Percentiles rank a stretch among this genome's conserved stretches.
Conservation (phyloP, 2,113 vertebrate genomes). For the Porphyrio hochstetteri region DNA sequence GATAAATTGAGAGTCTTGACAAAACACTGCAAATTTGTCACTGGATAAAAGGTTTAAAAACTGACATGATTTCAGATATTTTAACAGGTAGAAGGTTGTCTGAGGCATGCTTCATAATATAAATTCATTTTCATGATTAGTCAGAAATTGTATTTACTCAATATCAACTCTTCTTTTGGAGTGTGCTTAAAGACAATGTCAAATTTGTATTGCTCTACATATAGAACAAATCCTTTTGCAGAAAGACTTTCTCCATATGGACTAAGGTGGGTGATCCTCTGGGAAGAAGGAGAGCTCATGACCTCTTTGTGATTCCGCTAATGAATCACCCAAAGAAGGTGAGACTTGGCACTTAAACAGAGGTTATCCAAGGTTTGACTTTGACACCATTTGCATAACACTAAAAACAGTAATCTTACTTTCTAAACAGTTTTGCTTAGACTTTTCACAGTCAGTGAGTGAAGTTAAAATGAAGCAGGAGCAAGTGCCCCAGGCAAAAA, state of each 20-base stretch:
- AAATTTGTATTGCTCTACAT: conserved; percentile 2
- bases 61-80: conserved; percentile 38
- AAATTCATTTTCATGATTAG: conserved; percentile 49
- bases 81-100: conserved; percentile 26
- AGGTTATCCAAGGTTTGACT: conserved; percentile 28
- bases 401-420: background rate
- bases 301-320: conserved; percentile 21
- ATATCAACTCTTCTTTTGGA: conserved; percentile 36
- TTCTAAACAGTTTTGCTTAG: background rate
- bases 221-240: conserved; percentile 40
- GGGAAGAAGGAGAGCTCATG: background rate
- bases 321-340: conserved; percentile 30
- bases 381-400: conserved; percentile 15
- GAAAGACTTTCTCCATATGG: background rate
- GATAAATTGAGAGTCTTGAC: conserved; percentile 43
- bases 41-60: conserved; percentile 43
- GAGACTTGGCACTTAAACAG: background rate
- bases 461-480: background rate
- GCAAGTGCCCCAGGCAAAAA: background rate
- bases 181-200: conserved; percentile 31
- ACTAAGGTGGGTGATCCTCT: background rate
- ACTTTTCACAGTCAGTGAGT: background rate
- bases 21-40: conserved; percentile 44
- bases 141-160: conserved; percentile 57
- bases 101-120: conserved; percentile 43